Evolutionary conservation across 2,113 vertebrate genomes (phyloP), one percentile per base, ranked within the genome.

Genomic region (Rhinolophus ferrumequinum): DNA sequence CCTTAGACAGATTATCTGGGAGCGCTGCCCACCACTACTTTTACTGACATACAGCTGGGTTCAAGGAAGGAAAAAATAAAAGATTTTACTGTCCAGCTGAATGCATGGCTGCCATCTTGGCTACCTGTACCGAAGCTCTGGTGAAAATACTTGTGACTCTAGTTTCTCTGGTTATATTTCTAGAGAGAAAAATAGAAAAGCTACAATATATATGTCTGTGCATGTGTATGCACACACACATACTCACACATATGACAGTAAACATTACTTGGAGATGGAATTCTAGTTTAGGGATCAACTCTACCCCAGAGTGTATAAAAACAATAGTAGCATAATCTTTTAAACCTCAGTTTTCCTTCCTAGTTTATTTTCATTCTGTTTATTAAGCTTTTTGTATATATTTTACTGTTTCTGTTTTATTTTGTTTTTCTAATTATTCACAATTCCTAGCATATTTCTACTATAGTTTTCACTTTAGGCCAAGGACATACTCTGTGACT

Each of bases 371-470:
- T 87, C 67, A 92, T 67, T 92, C 79, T 90, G 16, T 38, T 82
- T n/a, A 24, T 67, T 91, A 88, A 88, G 24, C 12, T 41, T 90
- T 73, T 67, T 62, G 35, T 35, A 35, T 82, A 21, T 0, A 30
- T 18, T 28, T 69, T 70, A 58, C 72, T 58, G 0, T 75, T 95
- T 67, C 72, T 41, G 0, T 44, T 95, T 84, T 92, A 21, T 66
- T 94, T 93, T 92, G 12, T 67, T 92, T 82, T 80, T 67, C 62
- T 88, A 79, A 80, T 81, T 93, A 97, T 88, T 94, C 73, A 84
- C 15, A 52, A 64, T 75, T 80, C 44, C 41, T 88, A 62, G 7
- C 5, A 70, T n/a, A 62, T 84, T 62, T 92, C 22, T 64, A 38
- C 66, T 69, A 19, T 9, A 62, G 33, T 91, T 93, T 81, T 94